phyloP scores from a whole-genome alignment of 2,888 invertebrate species.

The Heliothis peltigera region DNA sequence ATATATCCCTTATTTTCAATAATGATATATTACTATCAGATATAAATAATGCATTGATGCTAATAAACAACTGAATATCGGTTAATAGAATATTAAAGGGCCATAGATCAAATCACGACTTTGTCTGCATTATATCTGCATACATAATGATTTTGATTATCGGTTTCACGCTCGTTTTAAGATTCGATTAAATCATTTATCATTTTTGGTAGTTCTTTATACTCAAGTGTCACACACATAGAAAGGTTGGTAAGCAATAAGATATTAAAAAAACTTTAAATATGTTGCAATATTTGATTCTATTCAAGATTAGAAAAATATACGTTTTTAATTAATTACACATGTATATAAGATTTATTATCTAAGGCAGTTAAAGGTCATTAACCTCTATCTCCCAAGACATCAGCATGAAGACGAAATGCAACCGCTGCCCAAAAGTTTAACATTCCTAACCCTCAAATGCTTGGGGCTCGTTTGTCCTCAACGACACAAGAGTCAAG shows the following conservation, averaged over 20 bases:
- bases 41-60: constrained; percentile 63
- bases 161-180: constrained; percentile 71
- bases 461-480: constrained; percentile 47
- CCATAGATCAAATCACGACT: constrained; percentile 76
- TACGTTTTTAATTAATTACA: neutral
- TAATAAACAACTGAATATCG: constrained; percentile 70
- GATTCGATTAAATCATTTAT: constrained; percentile 44
- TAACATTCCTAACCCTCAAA: constrained; percentile 60
- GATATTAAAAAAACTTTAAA: neutral
- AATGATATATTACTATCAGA: constrained; percentile 80
- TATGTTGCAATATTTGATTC: neutral
- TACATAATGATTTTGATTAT: constrained; percentile 74
- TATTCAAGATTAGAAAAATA: neutral
- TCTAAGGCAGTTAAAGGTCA: constrained; percentile 11
- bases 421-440: constrained; percentile 46
- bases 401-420: constrained; percentile 28
- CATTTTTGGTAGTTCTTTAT: constrained; percentile 52
- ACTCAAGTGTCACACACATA: neutral
- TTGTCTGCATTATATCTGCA: constrained; percentile 78
- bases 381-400: constrained; percentile 4
- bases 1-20: constrained; percentile 78
- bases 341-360: neutral
- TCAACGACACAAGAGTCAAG: constrained; percentile 58
- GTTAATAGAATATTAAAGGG: constrained; percentile 84
- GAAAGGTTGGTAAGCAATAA: neutral